These are phyloP conservation scores for Anoplophora glabripennis DNA, from an alignment of 1,140 invertebrate species.

Conservation along the genomic window DNA sequence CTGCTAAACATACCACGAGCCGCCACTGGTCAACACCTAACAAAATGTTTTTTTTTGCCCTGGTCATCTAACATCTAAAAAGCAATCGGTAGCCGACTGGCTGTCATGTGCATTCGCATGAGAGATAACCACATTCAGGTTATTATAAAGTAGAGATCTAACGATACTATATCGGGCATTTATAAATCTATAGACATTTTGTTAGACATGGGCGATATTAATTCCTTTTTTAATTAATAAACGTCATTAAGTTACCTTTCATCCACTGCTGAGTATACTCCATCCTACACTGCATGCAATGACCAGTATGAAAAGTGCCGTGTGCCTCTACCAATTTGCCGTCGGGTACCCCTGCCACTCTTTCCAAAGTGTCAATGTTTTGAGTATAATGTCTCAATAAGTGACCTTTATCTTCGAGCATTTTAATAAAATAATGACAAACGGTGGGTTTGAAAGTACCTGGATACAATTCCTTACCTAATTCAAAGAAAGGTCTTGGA, in stretches of 20 bases:
- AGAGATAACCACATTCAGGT: too few species aligned
- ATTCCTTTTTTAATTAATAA: too few species aligned
- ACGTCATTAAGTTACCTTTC: constrained; percentile 43
- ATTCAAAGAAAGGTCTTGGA: constrained; percentile 81
- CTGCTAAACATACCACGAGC: too few species aligned
- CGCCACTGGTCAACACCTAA: too few species aligned
- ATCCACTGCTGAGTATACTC: constrained; percentile 79
- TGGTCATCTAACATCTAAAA: too few species aligned
- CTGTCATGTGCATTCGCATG: too few species aligned
- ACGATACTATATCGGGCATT: too few species aligned
- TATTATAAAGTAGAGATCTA: too few species aligned
- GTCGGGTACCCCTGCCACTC: constrained; percentile 78
- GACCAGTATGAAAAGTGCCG: constrained; percentile 86
- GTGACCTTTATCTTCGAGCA: constrained; percentile 76
- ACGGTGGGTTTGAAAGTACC: constrained; percentile 77
- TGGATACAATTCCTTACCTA: constrained; percentile 85
- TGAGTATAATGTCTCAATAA: constrained; percentile 84
- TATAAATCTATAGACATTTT: too few species aligned
- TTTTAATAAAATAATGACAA: constrained; percentile 78
- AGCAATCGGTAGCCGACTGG: too few species aligned
- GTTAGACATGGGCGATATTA: too few species aligned
- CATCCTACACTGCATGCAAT: constrained; percentile 75
- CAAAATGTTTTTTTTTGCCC: too few species aligned
- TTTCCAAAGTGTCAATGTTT: constrained; percentile 92
- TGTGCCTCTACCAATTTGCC: constrained; percentile 91